phyloP scores from a whole-genome alignment of 2,797 vertebrate genomes.

The Emys orbicularis region DNA sequence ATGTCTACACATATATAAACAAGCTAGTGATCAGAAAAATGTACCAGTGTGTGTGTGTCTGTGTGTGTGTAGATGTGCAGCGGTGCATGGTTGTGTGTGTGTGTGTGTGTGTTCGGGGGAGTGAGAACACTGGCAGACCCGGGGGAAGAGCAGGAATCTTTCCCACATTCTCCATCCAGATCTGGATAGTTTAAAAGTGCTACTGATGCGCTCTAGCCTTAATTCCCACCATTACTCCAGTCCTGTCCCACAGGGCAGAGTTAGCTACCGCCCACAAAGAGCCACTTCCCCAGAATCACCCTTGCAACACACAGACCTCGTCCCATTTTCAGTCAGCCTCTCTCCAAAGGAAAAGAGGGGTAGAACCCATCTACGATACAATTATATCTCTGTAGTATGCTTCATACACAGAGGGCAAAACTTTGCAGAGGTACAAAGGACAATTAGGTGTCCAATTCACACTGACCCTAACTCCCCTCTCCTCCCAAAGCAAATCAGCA shows the following conservation, averaged over 20 bases:
- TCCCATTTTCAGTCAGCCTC: fast-evolving
- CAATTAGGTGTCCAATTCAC: neutral
- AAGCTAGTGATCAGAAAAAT: slow-evolving; percentile 1
- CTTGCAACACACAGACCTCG: fast-evolving
- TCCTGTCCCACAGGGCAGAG: neutral
- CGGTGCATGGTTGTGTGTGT: neutral
- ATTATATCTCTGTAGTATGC: neutral
- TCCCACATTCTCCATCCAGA: neutral
- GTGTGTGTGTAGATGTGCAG: neutral
- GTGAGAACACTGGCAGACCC: neutral
- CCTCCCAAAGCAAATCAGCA: neutral
- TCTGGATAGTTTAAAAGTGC: neutral
- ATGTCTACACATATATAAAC: slow-evolving; percentile 37
- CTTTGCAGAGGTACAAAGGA: neutral
- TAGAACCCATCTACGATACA: fast-evolving
- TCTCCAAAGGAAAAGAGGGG: neutral
- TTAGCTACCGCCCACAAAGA: neutral
- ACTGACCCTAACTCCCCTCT: no score
- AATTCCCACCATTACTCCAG: neutral
- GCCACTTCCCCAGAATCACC: neutral
- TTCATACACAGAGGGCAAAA: neutral
- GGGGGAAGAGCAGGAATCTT: neutral
- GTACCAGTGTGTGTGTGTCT: neutral
- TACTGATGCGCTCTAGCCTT: neutral
- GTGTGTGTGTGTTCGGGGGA: neutral